Evolutionary conservation across 2,113 vertebrate genomes (phyloP).

Genomic region (Maccullochella peelii): DNA sequence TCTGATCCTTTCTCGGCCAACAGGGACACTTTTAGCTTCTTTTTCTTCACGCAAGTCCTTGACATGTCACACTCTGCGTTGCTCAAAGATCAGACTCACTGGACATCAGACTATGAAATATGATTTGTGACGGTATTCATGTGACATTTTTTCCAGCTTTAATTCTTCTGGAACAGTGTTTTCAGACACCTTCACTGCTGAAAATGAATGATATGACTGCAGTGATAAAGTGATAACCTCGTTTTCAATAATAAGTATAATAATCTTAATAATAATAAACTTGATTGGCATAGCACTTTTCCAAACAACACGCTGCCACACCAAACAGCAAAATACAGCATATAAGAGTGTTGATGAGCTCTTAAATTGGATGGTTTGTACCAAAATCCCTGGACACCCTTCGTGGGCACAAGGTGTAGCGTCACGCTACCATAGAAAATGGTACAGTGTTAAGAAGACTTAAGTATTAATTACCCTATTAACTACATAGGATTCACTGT

Average conservation of each 20-base stretch:
- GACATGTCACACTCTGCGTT: conserved; percentile 52
- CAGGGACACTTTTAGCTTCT: conserved; percentile 51
- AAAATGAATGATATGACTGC: conserved; percentile 8
- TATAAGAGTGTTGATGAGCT: conserved; percentile 46
- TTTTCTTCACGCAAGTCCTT: conserved; percentile 49
- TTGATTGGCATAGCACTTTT: background rate
- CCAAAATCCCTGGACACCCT: conserved; percentile 68
- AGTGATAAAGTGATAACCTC: conserved; percentile 25
- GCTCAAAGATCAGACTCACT: conserved; percentile 51
- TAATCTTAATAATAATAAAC: conserved; percentile 11
- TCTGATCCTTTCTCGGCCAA: conserved; percentile 53
- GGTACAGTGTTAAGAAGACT: conserved; percentile 75
- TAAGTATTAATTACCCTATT: conserved; percentile 81
- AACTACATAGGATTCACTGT: conserved; percentile 75
- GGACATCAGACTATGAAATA: conserved; percentile 44
- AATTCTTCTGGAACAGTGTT: conserved; percentile 28
- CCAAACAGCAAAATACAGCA: conserved; percentile 31
- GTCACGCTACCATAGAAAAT: conserved; percentile 60
- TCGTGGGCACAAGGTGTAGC: conserved; percentile 68
- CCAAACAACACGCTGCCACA: conserved; percentile 21
- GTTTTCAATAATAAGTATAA: background rate
- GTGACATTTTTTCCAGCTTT: conserved; percentile 28
- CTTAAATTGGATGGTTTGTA: conserved; percentile 71
- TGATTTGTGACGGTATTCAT: conserved; percentile 16
- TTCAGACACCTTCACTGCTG: background rate